Base-by-base conservation (phyloP, 2,888 invertebrate species). In the Ceramica pisi region DNA sequence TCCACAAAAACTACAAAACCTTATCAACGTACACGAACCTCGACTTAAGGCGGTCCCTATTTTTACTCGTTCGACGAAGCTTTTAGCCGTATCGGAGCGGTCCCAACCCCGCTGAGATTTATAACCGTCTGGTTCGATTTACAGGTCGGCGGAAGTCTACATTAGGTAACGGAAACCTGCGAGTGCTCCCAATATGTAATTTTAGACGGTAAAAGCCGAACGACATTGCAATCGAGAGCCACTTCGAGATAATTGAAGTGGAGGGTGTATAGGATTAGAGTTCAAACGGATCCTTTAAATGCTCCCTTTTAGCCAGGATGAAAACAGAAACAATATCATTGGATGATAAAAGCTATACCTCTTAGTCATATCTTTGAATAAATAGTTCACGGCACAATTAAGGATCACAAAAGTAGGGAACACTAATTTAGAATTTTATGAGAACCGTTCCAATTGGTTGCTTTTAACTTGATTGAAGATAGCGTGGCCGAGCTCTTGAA, bases 11-110 rank as follows among this genome's bases (percentile, higher is more conserved):
- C 93, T 92, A 91, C 92, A 90, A 90, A 90, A 91, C 90, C 94
- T 95, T 96, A 96, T 96, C 96, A 93, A 87, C 68, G 87, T 90
- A 96, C 96, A 96, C 92, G 94, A 92, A 95, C 94, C 93, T 93
- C 91, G 90, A 94, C 95, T 96, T 96, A 95, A 90, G 89, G 86
- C 90, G 91, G 90, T 85, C 93, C 92, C 92, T 92, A 94, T 94
- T 95, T 95, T 94, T 92, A 93, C 90, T 89, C 85, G 82, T 89
- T 90, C 92, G 87, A 82, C 91, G 92, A 93, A 91, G 93, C 95
- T 95, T 94, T 95, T 94, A 95, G 88, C 93, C 93, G 90, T 95
- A 96, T 95, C 94, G 88, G 88, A 83, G 86, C 90, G 78, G 67
- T 90, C 91, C 89, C 91, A 89, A 87, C 89, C 89, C 89, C 87